phyloP scores from a whole-genome alignment of 2,888 invertebrate genomes.

The Nezara viridula region DNA sequence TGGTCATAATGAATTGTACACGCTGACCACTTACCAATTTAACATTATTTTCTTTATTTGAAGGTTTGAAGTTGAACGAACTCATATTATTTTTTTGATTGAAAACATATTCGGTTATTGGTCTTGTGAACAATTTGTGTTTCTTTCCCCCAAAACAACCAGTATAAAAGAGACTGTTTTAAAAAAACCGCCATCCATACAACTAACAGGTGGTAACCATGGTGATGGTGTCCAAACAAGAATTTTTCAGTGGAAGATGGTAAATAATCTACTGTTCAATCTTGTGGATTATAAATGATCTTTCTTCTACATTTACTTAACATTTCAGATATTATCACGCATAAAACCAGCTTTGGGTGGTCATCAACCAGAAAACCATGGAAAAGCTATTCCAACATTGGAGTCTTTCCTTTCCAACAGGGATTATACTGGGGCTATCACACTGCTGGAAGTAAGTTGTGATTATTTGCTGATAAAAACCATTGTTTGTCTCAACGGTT shows the following conservation, averaged over 20 bases:
- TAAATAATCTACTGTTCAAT: not conserved
- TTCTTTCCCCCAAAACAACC: too few relatives aligned
- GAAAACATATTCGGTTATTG: too few relatives aligned
- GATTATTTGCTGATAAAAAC: too few relatives aligned
- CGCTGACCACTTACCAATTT: too few relatives aligned
- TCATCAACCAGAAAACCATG: slow-evolving; percentile 67
- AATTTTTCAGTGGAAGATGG: not conserved
- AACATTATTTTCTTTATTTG: too few relatives aligned
- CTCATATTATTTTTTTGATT: too few relatives aligned
- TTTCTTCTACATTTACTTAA: not conserved
- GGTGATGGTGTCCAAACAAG: not conserved
- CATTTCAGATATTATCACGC: slow-evolving; percentile 82
- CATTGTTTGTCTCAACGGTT: too few relatives aligned
- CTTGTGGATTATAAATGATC: not conserved
- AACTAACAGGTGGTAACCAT: not conserved
- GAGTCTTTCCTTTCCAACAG: slow-evolving; percentile 91
- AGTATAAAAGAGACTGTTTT: too few relatives aligned
- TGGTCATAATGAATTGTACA: too few relatives aligned
- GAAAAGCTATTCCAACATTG: slow-evolving; percentile 75
- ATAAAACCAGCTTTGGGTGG: slow-evolving; percentile 78
- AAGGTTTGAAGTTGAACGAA: too few relatives aligned
- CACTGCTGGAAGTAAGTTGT: slow-evolving; percentile 82
- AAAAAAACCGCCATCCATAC: not conserved
- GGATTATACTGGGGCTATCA: slow-evolving; percentile 95
- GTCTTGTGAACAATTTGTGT: too few relatives aligned